phyloP scores from a whole-genome alignment of 1,140 invertebrate species.

The Doryteuthis pealeii region DNA sequence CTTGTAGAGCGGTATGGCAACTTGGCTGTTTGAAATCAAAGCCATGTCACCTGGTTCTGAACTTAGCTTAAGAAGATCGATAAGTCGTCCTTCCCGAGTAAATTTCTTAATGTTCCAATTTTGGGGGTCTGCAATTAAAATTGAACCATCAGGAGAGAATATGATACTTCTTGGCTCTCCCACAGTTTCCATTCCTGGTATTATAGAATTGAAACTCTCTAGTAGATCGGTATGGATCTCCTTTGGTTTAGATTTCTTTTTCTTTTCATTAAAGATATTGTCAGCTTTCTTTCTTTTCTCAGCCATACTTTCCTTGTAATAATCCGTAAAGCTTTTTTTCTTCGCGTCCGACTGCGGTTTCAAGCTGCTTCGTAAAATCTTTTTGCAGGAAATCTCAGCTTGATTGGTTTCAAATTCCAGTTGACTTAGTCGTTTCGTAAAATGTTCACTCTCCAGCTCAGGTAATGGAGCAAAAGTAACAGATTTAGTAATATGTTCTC shows the following conservation, averaged over 20 bases:
- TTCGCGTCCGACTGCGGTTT: neutral
- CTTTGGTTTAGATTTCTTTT: neutral
- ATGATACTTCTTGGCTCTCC: neutral
- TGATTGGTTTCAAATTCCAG: neutral
- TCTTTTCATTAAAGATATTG: neutral
- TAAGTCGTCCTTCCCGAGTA: conserved; percentile 2
- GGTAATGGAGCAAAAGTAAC: neutral
- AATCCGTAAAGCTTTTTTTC: neutral
- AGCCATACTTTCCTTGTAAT: neutral
- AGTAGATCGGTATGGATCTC: neutral
- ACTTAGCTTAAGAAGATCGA: neutral
- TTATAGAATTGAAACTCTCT: neutral
- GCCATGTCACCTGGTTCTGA: conserved; percentile 5
- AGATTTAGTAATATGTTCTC: neutral
- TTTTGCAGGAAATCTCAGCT: neutral
- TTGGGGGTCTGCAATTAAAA: neutral
- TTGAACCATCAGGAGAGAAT: neutral
- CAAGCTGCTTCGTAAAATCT: neutral
- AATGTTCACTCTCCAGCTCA: neutral
- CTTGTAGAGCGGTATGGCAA: neutral
- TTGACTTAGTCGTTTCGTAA: neutral
- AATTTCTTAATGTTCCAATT: conserved; percentile 11
- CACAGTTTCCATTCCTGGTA: neutral
- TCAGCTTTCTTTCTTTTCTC: neutral
- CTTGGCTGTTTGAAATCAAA: neutral